A percentile compares a stretch with the other conserved stretches of the same genome.
Conservation (phyloP, 2,797 vertebrate species). For the Phylloscopus collybita region DNA sequence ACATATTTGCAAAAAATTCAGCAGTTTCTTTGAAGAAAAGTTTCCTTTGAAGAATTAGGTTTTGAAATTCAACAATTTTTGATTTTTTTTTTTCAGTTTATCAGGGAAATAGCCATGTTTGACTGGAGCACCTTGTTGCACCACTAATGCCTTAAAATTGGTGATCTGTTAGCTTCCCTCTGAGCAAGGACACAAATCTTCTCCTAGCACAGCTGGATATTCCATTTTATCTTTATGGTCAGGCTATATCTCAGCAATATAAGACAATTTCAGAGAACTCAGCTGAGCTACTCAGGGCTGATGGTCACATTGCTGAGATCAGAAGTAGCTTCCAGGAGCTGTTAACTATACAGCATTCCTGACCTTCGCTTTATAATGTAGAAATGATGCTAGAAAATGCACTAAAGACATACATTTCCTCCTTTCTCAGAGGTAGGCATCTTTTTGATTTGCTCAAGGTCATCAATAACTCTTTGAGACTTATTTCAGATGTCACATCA, state of each 20-base stretch:
- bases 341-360: neutral
- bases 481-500: neutral
- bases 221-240: neutral
- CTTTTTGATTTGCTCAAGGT: neutral
- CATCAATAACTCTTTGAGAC: neutral
- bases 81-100: slow-evolving; percentile 43
- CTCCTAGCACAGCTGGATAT: neutral
- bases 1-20: neutral
- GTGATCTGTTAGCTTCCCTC: neutral
- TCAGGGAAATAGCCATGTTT: neutral
- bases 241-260: neutral
- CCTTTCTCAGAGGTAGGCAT: neutral
- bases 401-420: neutral
- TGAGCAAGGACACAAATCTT: neutral
- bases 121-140: neutral
- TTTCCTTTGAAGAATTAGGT: slow-evolving; percentile 42
- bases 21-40: slow-evolving; percentile 22
- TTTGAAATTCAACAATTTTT: slow-evolving; percentile 22
- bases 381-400: neutral
- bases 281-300: neutral
- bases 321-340: neutral
- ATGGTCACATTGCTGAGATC: neutral
- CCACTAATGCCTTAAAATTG: neutral
- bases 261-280: neutral
- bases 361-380: neutral